Percentiles rank a stretch among this genome's conserved stretches.
These are phyloP conservation scores for Cinara cedri DNA, from an alignment of 2,888 invertebrate species.

Conservation along the genomic window DNA sequence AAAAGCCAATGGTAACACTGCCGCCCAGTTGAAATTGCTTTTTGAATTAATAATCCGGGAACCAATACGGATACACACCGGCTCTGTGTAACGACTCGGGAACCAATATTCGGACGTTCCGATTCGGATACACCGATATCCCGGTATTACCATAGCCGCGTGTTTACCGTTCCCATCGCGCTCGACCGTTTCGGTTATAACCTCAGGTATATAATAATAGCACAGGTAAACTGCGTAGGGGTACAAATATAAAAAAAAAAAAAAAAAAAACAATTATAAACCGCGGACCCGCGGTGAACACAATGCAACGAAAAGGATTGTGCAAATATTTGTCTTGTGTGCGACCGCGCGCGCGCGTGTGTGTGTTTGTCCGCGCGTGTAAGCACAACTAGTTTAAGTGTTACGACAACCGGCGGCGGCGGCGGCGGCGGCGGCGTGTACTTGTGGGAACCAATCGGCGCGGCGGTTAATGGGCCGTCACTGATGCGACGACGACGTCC, in stretches of 20 bases:
- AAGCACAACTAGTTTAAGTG: too few species aligned
- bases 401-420: constrained; percentile 1
- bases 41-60: too few species aligned
- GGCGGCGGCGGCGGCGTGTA: not conserved
- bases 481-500: constrained; percentile 22
- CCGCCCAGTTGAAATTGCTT: too few species aligned
- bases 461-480: constrained; percentile 47
- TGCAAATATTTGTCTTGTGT: constrained; percentile 47
- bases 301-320: not conserved
- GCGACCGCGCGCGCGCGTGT: not conserved
- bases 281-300: not conserved
- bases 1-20: too few species aligned
- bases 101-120: too few species aligned
- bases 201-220: constrained; percentile 4
- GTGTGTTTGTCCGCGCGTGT: too few species aligned
- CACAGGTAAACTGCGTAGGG: not conserved
- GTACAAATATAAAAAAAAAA: not conserved
- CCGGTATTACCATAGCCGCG: too few species aligned
- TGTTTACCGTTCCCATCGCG: constrained; percentile 48
- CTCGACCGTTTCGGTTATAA: not conserved
- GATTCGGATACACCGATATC: too few species aligned
- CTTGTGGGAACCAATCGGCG: constrained; percentile 47
- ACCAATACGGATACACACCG: too few species aligned
- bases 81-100: too few species aligned
- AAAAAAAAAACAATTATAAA: not conserved